Evolutionary conservation across 2,113 vertebrate species (phyloP).

Genomic region (Brevimyrus niger): DNA sequence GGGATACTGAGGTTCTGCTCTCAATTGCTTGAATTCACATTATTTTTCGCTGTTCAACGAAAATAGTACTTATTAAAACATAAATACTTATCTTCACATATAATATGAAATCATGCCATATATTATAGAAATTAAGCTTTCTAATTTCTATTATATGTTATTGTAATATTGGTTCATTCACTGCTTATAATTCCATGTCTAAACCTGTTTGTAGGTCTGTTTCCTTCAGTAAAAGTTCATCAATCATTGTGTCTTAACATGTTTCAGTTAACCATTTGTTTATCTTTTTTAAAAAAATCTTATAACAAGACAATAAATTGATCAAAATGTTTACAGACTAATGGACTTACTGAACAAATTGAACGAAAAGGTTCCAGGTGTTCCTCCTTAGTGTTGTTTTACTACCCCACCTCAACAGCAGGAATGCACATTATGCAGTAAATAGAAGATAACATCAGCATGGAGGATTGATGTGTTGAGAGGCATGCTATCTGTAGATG

Average conservation of each 20-base stretch:
- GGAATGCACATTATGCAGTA: conserved; percentile 61
- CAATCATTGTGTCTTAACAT: not conserved
- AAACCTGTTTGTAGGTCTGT: not conserved
- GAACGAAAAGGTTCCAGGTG: not conserved
- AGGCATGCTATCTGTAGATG: conserved; percentile 52
- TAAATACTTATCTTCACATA: not conserved
- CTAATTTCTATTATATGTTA: not conserved
- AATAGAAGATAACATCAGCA: conserved; percentile 57
- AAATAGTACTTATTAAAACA: no score
- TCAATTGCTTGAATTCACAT: not conserved
- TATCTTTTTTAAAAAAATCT: not conserved
- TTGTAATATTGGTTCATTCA: not conserved
- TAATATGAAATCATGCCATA: not conserved
- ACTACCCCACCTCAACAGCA: conserved; percentile 28
- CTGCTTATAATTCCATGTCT: not conserved
- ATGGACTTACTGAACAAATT: not conserved
- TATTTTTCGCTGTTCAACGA: not conserved
- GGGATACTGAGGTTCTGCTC: not conserved
- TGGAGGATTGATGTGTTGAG: conserved; percentile 49
- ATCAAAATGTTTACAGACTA: not conserved
- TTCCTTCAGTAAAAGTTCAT: not conserved
- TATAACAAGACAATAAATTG: not conserved
- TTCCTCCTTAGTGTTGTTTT: not conserved
- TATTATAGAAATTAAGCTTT: not conserved
- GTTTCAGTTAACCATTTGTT: not conserved